phyloP scores from a whole-genome alignment of 2,113 vertebrate species.

The Anhinga anhinga region DNA sequence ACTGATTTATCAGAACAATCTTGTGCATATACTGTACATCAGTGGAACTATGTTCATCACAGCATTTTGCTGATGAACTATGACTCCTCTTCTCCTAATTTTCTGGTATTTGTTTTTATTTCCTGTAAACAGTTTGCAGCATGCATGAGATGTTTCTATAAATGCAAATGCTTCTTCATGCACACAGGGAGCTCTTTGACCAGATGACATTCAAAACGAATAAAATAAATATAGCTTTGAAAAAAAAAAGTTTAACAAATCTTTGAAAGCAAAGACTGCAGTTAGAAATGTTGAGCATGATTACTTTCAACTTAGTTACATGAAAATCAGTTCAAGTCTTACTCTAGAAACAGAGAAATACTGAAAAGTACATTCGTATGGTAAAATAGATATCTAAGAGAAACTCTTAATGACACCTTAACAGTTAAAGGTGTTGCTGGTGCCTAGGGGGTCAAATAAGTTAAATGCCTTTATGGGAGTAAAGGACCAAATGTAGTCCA shows the following conservation, averaged over 20 bases:
- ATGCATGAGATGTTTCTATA: neutral
- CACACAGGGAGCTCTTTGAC: neutral
- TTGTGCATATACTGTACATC: neutral
- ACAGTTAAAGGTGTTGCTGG: neutral
- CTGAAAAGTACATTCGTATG: neutral
- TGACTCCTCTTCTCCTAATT: neutral
- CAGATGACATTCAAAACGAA: neutral
- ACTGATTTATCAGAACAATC: conserved; percentile 22
- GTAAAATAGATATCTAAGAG: neutral
- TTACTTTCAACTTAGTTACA: neutral
- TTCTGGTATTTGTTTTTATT: neutral
- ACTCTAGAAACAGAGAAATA: neutral
- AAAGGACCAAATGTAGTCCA: neutral
- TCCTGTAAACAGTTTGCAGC: neutral
- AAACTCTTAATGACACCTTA: neutral
- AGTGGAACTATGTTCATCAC: neutral
- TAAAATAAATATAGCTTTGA: neutral
- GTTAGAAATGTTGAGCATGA: neutral
- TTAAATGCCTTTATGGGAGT: neutral
- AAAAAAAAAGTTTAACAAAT: neutral
- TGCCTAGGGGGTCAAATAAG: neutral
- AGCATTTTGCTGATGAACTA: neutral
- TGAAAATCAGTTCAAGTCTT: neutral
- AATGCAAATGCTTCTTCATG: neutral
- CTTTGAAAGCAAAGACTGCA: neutral